Percentiles rank a stretch among this genome's conserved stretches.
phyloP scores from a whole-genome alignment of 2,113 vertebrate species.

The Labrus mixtus region DNA sequence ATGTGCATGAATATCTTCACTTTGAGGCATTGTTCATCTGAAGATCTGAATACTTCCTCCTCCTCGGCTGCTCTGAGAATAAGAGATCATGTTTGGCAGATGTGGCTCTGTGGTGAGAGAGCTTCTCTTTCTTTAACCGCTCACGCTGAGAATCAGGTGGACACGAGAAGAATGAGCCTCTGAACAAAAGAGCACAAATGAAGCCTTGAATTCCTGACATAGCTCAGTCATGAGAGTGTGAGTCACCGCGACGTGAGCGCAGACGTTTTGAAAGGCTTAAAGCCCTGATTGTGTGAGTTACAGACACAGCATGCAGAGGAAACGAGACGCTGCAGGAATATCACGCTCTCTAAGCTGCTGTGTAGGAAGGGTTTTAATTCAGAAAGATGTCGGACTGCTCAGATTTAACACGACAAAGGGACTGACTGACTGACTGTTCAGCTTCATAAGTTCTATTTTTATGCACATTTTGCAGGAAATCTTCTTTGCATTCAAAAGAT shows the following conservation, averaged over 20 bases:
- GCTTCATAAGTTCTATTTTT: too few species aligned
- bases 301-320: background rate
- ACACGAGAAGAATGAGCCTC: constrained; percentile 28
- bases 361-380: constrained; percentile 18
- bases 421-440: too few species aligned
- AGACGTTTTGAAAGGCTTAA: constrained; percentile 58
- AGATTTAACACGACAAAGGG: background rate
- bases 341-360: constrained; percentile 6
- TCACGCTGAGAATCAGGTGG: constrained; percentile 57
- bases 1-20: background rate
- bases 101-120: constrained; percentile 7
- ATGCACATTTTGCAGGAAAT: too few species aligned
- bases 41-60: background rate
- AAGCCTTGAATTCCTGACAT: constrained; percentile 63
- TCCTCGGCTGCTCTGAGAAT: background rate
- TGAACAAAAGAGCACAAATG: constrained; percentile 60
- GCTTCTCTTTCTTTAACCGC: constrained; percentile 24
- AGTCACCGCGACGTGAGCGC: constrained; percentile 55
- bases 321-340: constrained; percentile 12
- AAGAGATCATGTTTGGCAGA: constrained; percentile 34
- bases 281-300: constrained; percentile 47
- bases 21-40: background rate
- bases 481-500: too few species aligned
- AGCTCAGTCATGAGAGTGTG: constrained; percentile 53
- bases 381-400: constrained; percentile 4